phyloP scores from a whole-genome alignment of 2,888 invertebrate genomes.

The Tubulanus polymorphus region DNA sequence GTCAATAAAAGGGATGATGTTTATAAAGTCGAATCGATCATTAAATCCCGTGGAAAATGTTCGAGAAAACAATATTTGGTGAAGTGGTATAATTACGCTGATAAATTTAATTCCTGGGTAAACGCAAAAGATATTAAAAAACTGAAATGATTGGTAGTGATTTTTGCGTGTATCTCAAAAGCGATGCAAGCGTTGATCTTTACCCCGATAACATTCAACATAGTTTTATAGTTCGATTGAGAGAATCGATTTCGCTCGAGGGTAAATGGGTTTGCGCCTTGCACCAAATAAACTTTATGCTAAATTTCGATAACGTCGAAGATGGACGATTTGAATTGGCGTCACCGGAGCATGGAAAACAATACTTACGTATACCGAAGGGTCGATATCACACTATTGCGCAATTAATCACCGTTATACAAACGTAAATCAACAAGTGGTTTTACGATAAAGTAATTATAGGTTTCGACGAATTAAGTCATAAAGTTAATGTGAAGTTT shows the following conservation, averaged over 20 bases:
- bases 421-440: no score
- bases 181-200: not conserved
- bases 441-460: no score
- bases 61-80: not conserved
- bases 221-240: not conserved
- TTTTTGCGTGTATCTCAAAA: not conserved
- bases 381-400: no score
- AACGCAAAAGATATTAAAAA: no score
- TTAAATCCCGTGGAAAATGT: constrained; percentile 1
- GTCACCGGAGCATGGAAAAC: no score
- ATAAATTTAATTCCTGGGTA: not conserved
- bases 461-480: no score
- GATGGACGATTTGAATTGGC: no score
- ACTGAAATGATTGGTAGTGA: no score
- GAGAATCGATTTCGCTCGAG: not conserved
- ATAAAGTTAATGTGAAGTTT: no score
- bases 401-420: no score
- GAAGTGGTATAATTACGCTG: not conserved
- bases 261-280: not conserved
- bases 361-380: no score
- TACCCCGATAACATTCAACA: not conserved
- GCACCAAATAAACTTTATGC: not conserved
- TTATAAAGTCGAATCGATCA: constrained; percentile 15
- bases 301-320: not conserved
- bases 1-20: constrained; percentile 7